These are phyloP conservation scores for Listronotus bonariensis DNA, from an alignment of 1,140 invertebrate species.

Conservation along the genomic window DNA sequence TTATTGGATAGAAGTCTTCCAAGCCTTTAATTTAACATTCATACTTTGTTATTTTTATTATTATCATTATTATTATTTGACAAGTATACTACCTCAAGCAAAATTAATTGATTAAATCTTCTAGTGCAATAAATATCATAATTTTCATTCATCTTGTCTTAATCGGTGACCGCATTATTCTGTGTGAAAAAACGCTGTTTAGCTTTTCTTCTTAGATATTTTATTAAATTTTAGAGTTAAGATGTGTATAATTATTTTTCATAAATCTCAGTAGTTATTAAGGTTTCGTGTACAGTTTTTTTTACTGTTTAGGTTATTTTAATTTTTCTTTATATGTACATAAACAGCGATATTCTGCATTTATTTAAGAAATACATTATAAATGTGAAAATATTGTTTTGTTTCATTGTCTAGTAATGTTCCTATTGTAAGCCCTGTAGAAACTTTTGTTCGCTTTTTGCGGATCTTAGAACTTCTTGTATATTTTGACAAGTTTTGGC, in stretches of 20 bases:
- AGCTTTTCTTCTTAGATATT: constrained; percentile 34
- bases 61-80: constrained; percentile 13
- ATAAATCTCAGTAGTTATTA: constrained; percentile 43
- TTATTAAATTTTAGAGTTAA: constrained; percentile 35
- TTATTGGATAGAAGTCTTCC: constrained; percentile 43
- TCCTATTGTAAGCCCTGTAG: too few species aligned
- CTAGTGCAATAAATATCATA: constrained; percentile 41
- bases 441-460: too few species aligned
- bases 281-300: constrained; percentile 44
- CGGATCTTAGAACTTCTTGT: too few species aligned
- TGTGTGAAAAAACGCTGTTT: constrained; percentile 20
- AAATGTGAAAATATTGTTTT: constrained; percentile 21
- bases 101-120: constrained; percentile 41
- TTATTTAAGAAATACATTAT: constrained; percentile 39
- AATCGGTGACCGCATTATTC: not conserved
- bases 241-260: constrained; percentile 46
- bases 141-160: constrained; percentile 12
- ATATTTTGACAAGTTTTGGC: too few species aligned
- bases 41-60: not conserved
- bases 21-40: constrained; percentile 37
- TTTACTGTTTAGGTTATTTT: constrained; percentile 44
- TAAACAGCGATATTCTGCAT: constrained; percentile 38
- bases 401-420: not conserved
- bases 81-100: constrained; percentile 42
- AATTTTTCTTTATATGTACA: constrained; percentile 33